These are phyloP conservation scores for Tipula vernalis DNA, from an alignment of 2,888 invertebrate species.

Conservation along the genomic window DNA sequence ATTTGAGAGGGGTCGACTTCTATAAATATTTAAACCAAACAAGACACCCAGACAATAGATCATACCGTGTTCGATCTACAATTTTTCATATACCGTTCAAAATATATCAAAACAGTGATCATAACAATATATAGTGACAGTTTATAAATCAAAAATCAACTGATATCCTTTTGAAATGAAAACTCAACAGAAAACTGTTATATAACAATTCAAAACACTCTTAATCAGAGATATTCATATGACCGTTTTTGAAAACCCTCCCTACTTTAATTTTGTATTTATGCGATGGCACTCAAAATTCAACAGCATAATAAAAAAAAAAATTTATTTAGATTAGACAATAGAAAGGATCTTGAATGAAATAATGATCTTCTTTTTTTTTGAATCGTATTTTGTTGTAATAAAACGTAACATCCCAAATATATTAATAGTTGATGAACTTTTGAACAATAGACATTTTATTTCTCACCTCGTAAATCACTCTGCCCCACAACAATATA, in stretches of 20 bases:
- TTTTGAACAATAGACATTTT: background rate
- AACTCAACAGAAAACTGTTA: background rate
- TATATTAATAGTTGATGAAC: background rate
- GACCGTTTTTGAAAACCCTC: background rate
- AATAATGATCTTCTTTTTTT: background rate
- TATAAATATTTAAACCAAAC: background rate
- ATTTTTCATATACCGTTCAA: background rate
- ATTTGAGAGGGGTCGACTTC: background rate
- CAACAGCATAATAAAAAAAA: background rate
- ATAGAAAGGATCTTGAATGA: background rate
- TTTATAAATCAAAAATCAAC: background rate
- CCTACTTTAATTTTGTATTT: background rate
- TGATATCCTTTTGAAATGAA: background rate
- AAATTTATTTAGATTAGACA: background rate
- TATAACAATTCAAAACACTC: background rate
- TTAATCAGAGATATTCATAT: background rate
- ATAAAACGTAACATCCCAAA: background rate
- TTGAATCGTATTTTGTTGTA: background rate
- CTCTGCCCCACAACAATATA: background rate
- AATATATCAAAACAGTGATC: background rate
- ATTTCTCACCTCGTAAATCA: conserved; percentile 4
- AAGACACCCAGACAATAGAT: background rate
- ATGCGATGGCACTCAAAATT: background rate
- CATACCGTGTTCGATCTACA: background rate
- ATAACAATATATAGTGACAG: background rate